These are phyloP conservation scores for Ptychodera flava DNA, from an alignment of 35 echinoderm and acorn worm genomes.

Conservation along the genomic window DNA sequence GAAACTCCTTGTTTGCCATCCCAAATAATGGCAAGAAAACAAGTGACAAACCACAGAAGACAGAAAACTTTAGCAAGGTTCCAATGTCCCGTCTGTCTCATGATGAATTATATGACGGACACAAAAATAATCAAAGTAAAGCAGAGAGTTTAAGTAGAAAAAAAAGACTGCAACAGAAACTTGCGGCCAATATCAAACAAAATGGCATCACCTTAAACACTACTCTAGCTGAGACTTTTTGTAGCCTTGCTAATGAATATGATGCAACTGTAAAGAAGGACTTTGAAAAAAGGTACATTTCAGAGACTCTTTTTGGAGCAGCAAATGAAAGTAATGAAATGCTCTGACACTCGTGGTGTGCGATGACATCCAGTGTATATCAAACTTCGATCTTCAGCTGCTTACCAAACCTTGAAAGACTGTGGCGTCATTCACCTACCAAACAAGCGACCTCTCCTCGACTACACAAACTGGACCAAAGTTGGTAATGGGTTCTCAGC, in stretches of 20 bases:
- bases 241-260: background rate
- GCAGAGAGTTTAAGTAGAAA: background rate
- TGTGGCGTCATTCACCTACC: slow-evolving; percentile 19
- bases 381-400: background rate
- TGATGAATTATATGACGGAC: background rate
- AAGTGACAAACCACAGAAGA: background rate
- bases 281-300: background rate
- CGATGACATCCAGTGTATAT: slow-evolving; percentile 21
- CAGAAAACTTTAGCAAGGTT: background rate
- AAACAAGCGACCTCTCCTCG: slow-evolving; percentile 19
- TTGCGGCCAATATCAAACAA: background rate
- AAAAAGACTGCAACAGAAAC: background rate
- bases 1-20: background rate
- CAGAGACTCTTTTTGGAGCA: slow-evolving; percentile 26
- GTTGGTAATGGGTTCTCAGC: background rate
- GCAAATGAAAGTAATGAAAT: slow-evolving; percentile 17
- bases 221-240: background rate
- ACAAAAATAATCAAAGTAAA: background rate
- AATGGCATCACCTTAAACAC: background rate
- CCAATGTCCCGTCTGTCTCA: background rate
- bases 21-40: background rate
- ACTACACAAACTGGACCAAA: slow-evolving; percentile 28
- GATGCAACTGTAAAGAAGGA: background rate
- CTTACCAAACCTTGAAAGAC: slow-evolving; percentile 17
- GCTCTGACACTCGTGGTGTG: slow-evolving; percentile 5